Percentiles rank a stretch among this genome's conserved stretches.
phyloP scores from a whole-genome alignment of 2,797 vertebrate genomes.

The Halcyon badia region DNA sequence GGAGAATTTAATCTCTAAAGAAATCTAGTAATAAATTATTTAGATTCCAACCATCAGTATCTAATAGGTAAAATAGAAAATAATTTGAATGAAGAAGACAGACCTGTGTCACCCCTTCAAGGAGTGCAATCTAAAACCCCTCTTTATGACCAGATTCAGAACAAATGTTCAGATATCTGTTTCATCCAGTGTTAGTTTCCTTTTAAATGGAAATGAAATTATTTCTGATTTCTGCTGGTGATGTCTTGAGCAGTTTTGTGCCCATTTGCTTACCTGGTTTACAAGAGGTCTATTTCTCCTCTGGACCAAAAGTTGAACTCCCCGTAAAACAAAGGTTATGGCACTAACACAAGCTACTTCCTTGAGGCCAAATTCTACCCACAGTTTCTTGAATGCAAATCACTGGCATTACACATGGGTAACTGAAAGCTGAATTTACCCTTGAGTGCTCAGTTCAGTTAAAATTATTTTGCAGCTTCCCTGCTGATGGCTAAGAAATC shows the following conservation, averaged over 20 bases:
- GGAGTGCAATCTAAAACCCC: not conserved
- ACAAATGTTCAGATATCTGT: not conserved
- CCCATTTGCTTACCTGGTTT: conserved; percentile 36
- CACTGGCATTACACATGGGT: conserved; percentile 34
- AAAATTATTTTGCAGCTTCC: conserved; percentile 66
- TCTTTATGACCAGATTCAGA: not conserved
- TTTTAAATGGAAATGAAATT: conserved; percentile 35
- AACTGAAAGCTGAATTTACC: conserved; percentile 61
- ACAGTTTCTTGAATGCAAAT: conserved; percentile 63
- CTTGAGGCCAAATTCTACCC: conserved; percentile 49
- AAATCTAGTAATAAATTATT: not conserved
- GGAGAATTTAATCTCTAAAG: not conserved
- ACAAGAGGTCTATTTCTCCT: conserved; percentile 29
- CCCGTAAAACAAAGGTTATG: conserved; percentile 64
- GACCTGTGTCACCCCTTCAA: not conserved
- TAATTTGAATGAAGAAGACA: not conserved
- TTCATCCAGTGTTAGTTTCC: not conserved
- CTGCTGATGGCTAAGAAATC: conserved; percentile 58
- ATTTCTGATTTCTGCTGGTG: conserved; percentile 27
- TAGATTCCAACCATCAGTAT: not conserved
- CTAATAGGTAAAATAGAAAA: not conserved
- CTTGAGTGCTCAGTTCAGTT: conserved; percentile 57
- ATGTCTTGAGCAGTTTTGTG: conserved; percentile 1
- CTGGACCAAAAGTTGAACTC: conserved; percentile 10
- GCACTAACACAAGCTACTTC: not conserved